Conservation (phyloP, 2,797 vertebrate genomes). For the Erpetoichthys calabaricus region DNA sequence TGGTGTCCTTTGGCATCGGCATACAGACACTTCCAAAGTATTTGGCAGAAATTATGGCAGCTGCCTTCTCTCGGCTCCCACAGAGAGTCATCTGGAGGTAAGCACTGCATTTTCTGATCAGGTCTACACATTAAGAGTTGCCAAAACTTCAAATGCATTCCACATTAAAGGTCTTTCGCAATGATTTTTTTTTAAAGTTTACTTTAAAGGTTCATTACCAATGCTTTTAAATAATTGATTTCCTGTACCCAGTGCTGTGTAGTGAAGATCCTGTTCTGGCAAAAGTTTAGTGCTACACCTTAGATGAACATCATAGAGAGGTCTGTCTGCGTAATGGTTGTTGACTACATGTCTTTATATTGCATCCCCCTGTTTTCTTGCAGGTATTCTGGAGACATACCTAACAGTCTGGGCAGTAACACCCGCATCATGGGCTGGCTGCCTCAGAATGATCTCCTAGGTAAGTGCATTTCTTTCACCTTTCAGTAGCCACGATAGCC, state of each 20-base stretch:
- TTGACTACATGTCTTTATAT: background rate
- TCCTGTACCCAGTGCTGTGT: no score
- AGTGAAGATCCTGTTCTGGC: no score
- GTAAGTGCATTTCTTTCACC: background rate
- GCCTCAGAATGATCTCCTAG: constrained; percentile 41
- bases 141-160: no score
- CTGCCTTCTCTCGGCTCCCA: constrained; percentile 28
- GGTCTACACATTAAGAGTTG: no score
- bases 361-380: background rate
- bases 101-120: constrained; percentile 2
- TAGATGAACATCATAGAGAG: no score
- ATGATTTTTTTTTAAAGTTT: no score
- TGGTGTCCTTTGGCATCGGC: constrained; percentile 38
- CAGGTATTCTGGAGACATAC: constrained; percentile 26
- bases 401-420: constrained; percentile 34
- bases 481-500: no score
- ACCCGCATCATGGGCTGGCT: constrained; percentile 34
- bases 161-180: no score
- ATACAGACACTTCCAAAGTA: constrained; percentile 23
- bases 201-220: no score
- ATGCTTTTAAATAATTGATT: no score
- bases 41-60: constrained; percentile 32
- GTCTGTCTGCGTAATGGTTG: no score
- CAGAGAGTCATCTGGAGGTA: constrained; percentile 40
- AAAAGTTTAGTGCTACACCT: no score